Evolutionary conservation across 2,797 vertebrate genomes (phyloP).

Genomic region (Hirundo rustica): DNA sequence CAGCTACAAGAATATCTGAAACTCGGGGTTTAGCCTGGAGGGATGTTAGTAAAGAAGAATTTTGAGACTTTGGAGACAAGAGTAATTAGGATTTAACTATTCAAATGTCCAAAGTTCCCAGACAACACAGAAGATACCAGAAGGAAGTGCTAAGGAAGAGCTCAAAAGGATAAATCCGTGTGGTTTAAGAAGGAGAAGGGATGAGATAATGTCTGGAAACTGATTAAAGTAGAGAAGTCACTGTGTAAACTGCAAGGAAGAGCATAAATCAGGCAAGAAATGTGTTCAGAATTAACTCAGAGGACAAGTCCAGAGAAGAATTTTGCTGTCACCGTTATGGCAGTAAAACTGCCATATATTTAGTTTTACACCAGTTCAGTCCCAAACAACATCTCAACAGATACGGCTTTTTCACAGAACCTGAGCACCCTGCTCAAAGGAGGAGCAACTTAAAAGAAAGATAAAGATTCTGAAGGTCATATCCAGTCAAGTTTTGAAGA

Average conservation of each 20-base stretch:
- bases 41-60: not conserved
- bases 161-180: not conserved
- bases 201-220: constrained; percentile 20
- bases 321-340: not conserved
- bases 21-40: not conserved
- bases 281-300: not conserved
- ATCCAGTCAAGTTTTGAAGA: not conserved
- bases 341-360: not conserved
- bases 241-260: not conserved
- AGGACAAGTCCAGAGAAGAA: not conserved
- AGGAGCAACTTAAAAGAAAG: not conserved
- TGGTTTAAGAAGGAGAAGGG: not conserved
- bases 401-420: not conserved
- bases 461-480: not conserved
- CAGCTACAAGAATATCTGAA: not conserved
- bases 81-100: not conserved
- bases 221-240: not conserved
- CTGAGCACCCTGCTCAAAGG: not conserved
- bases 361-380: not conserved
- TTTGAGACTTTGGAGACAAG: not conserved
- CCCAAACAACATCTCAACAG: not conserved
- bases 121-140: not conserved
- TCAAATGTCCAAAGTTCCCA: not conserved
- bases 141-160: not conserved
- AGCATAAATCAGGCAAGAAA: constrained; percentile 30